These are phyloP conservation scores for Thecocarcelia acutangulata DNA, from an alignment of 2,888 invertebrate species.

Conservation along the genomic window DNA sequence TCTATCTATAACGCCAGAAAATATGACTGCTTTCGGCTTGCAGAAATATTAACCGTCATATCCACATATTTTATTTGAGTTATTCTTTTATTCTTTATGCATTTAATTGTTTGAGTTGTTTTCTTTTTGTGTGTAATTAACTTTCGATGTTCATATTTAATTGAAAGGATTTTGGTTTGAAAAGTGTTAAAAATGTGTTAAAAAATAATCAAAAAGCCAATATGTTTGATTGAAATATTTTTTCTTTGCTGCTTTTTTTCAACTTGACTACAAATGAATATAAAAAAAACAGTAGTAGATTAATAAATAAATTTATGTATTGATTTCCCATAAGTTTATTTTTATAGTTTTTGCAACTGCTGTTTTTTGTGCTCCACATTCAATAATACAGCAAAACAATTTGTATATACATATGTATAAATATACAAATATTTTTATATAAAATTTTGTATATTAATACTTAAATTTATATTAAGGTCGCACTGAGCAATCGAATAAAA, in stretches of 20 bases:
- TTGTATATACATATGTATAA: not conserved
- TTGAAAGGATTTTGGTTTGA: constrained; percentile 2
- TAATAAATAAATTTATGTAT: constrained; percentile 35
- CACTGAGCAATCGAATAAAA: too few relatives aligned
- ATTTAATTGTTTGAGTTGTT: not conserved
- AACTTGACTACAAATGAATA: not conserved
- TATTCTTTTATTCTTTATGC: not conserved
- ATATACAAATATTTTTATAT: too few relatives aligned
- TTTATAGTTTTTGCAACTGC: constrained; percentile 14
- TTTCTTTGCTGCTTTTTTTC: not conserved
- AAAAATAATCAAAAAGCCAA: constrained; percentile 21
- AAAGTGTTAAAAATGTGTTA: constrained; percentile 25
- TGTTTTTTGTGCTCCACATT: not conserved
- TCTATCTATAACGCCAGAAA: too few relatives aligned
- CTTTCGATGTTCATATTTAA: constrained; percentile 17
- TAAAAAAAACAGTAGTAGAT: constrained; percentile 29
- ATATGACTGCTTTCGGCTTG: too few relatives aligned
- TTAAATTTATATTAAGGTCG: too few relatives aligned
- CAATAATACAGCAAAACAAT: too few relatives aligned
- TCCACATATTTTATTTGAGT: not conserved
- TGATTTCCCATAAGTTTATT: constrained; percentile 41
- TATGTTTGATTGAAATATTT: constrained; percentile 1
- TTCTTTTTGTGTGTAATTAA: constrained; percentile 19
- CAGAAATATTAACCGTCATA: too few relatives aligned
- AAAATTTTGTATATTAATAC: too few relatives aligned